phyloP scores from a whole-genome alignment of 2,888 invertebrate species.

The Cabera pusaria region DNA sequence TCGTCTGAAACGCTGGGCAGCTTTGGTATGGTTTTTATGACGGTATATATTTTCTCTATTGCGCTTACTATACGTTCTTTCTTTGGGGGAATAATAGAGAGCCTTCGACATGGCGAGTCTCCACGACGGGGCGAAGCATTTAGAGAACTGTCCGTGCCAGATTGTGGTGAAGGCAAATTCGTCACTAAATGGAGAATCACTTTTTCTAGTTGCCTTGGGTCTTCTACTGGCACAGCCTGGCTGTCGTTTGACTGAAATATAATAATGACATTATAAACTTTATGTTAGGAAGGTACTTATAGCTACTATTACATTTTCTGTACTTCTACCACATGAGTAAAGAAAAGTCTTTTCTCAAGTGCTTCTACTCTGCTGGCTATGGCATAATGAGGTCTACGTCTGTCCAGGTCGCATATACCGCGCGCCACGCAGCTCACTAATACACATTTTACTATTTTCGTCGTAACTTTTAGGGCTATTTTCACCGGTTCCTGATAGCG shows the following conservation, averaged over 20 bases:
- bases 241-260: slow-evolving; percentile 40
- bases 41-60: slow-evolving; percentile 62
- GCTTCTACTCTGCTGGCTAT: no score
- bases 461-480: no score
- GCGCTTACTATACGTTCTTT: slow-evolving; percentile 61
- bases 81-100: slow-evolving; percentile 59
- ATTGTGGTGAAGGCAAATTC: slow-evolving; percentile 52
- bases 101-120: slow-evolving; percentile 27
- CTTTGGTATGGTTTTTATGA: slow-evolving; percentile 44
- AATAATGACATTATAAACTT: no score
- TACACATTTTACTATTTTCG: no score
- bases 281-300: no score
- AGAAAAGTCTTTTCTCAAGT: no score
- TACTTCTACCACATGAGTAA: no score
- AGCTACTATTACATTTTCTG: no score
- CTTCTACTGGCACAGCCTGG: slow-evolving; percentile 79
- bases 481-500: no score
- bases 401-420: no score
- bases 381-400: no score
- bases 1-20: slow-evolving; percentile 11
- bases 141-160: slow-evolving; percentile 21
- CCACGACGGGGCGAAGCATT: slow-evolving; percentile 13
- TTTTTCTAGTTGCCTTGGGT: slow-evolving; percentile 86
- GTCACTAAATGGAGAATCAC: slow-evolving; percentile 86
- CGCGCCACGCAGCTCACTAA: no score